These are phyloP conservation scores for Ictidomys tridecemlineatus DNA, from an alignment of 2,113 vertebrate genomes.

Conservation along the genomic window DNA sequence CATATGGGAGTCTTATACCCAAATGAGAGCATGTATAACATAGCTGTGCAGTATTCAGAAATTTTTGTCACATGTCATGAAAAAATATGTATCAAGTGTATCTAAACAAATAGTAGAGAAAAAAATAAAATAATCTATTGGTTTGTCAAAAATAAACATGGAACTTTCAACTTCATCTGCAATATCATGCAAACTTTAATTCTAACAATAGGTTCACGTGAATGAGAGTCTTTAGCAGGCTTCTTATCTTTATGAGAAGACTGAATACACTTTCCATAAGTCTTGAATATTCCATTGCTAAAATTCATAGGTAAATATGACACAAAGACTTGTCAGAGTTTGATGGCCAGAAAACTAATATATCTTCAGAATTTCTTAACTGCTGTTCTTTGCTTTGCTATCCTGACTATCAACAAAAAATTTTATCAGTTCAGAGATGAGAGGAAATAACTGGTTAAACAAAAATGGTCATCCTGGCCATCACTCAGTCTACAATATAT, in stretches of 20 bases:
- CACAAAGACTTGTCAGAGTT: neutral
- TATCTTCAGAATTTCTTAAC: neutral
- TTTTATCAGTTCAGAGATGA: neutral
- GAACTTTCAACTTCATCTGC: neutral
- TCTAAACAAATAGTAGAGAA: neutral
- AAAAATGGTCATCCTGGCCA: neutral
- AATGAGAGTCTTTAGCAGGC: neutral
- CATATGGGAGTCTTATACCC: neutral
- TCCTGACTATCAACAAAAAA: neutral
- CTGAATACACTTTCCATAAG: neutral
- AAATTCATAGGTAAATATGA: neutral
- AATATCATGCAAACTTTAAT: neutral
- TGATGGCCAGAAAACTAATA: neutral
- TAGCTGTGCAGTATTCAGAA: neutral
- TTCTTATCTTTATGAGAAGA: neutral
- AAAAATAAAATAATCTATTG: neutral
- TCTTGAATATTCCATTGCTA: slow-evolving; percentile 3
- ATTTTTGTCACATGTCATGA: neutral
- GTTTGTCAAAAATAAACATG: neutral
- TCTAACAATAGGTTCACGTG: neutral
- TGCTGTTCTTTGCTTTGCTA: neutral
- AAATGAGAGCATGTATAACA: neutral
- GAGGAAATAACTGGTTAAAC: neutral
- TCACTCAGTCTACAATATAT: neutral
- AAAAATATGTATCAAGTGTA: neutral